phyloP scores from a whole-genome alignment of 1,140 invertebrate genomes.

The Ceratoteleas bidentatus region DNA sequence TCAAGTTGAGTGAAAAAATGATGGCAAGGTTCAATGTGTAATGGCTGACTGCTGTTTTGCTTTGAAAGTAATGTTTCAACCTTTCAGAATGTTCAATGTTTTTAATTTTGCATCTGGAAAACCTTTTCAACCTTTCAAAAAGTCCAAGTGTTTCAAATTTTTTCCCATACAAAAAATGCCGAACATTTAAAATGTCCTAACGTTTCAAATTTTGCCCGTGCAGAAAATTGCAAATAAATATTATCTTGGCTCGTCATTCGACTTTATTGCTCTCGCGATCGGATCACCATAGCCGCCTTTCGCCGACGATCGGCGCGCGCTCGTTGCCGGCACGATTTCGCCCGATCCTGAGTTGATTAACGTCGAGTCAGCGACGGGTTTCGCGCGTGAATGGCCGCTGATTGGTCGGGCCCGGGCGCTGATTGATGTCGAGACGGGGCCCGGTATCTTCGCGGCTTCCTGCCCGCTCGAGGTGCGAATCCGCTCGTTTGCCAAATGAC shows the following conservation, averaged over 20 bases:
- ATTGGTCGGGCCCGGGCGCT: slow-evolving; percentile 47
- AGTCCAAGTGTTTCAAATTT: too few species aligned
- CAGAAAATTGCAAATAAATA: slow-evolving; percentile 71
- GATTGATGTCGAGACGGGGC: slow-evolving; percentile 56
- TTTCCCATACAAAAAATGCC: too few species aligned
- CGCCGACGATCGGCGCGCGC: slow-evolving; percentile 26
- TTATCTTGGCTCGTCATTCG: slow-evolving; percentile 80
- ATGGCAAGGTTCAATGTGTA: too few species aligned
- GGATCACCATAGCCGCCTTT: slow-evolving; percentile 41
- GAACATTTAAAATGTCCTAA: too few species aligned
- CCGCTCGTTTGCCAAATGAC: slow-evolving; percentile 67
- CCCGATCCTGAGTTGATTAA: slow-evolving; percentile 48
- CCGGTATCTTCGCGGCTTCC: slow-evolving; percentile 55
- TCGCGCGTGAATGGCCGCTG: slow-evolving; percentile 56
- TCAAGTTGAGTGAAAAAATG: too few species aligned
- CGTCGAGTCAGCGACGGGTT: slow-evolving; percentile 54
- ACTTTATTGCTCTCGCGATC: slow-evolving; percentile 74
- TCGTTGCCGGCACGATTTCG: slow-evolving; percentile 11
- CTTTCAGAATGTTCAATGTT: too few species aligned
- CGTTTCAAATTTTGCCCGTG: too few species aligned
- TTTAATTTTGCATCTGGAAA: too few species aligned
- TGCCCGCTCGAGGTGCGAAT: slow-evolving; percentile 64
- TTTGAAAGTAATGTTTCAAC: too few species aligned
- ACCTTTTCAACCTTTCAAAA: too few species aligned
- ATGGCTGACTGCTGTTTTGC: too few species aligned